Evolutionary conservation across 2,113 vertebrate species (phyloP), one percentile per base, ranked within the genome.

Genomic region (Trichomycterus rosablanca): DNA sequence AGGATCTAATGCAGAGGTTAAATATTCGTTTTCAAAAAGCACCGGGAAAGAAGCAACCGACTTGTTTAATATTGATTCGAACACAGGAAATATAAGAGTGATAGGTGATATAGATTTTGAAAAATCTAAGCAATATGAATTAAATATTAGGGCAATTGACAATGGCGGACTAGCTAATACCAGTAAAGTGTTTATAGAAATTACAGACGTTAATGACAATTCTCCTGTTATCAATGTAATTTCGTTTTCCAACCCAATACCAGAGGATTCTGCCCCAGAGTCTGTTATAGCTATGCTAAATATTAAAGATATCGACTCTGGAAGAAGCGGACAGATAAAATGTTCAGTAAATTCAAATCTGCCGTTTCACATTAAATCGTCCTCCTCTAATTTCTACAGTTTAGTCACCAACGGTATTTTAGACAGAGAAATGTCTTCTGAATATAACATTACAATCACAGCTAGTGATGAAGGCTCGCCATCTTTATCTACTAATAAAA

Each of bases 381-480:
- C 84, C 0, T 75, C 82, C 0, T 26, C 69, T 1, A 85, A 88
- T 80, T 86, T 85, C 59, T 89, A 84, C 45, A 87, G 62, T 16
- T 67, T 89, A 46, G 59, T 89, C 0, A 83, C 85, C 28, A 78
- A 85, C 3, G 69, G 80, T 7, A 58, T 70, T 53, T 81, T 97
- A 10, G 92, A 97, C 39, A 81, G 92, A 3, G 94, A 97, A 71
- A 80, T 79, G 4, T 73, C 75, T 1, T 76, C 85, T 1, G 90
- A 87, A 23, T 96, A 93, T 72, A 93, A 91, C 12, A 82, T 89
- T 59, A 88, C 86, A 4, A 77, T 89, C 43, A 87, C 73, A n/a
- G 82, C 84, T 42, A 68, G 49, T 3, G 87, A 89, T 30, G 78
- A 78, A 19, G 87, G 86, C 1, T 84, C 65, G 0, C 83, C 86